phyloP scores from a whole-genome alignment of 2,888 invertebrate species.

The Ellobium chinense region DNA sequence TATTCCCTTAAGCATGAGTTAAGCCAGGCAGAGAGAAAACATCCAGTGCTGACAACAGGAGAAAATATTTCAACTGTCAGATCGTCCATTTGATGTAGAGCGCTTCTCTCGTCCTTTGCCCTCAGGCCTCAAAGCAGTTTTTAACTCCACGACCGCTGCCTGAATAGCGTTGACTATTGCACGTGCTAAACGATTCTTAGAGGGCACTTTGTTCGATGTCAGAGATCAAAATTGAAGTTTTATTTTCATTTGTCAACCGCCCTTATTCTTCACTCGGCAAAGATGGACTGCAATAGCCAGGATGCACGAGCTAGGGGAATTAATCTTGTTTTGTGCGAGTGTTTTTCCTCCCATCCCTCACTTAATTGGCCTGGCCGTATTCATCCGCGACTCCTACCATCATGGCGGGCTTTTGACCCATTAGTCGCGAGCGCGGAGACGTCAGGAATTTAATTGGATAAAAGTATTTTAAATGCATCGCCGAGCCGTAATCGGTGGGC shows the following conservation, averaged over 20 bases:
- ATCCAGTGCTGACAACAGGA: conserved; percentile 1
- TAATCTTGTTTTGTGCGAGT: conserved; percentile 48
- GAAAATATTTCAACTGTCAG: conserved; percentile 26
- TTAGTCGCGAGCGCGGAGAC: conserved; percentile 38
- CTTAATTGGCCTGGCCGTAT: conserved; percentile 47
- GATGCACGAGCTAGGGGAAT: conserved; percentile 49
- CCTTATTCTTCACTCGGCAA: conserved; percentile 36
- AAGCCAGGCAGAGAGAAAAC: not conserved
- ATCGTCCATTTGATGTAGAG: not conserved
- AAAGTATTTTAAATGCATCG: conserved; percentile 51
- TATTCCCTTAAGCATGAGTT: not conserved
- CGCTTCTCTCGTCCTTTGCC: not conserved
- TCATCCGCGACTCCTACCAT: conserved; percentile 42
- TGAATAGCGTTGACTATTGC: conserved; percentile 32
- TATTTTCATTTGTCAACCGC: conserved; percentile 48
- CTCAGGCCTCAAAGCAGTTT: not conserved
- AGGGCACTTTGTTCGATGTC: conserved; percentile 42
- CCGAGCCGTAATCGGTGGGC: conserved; percentile 38
- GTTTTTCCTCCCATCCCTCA: conserved; percentile 26
- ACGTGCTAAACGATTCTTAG: conserved; percentile 44
- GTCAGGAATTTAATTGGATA: conserved; percentile 49
- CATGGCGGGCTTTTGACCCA: conserved; percentile 36
- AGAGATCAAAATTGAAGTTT: conserved; percentile 46
- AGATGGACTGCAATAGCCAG: conserved; percentile 45
- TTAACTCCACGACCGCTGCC: conserved; percentile 18